Conservation (phyloP, 2,797 vertebrate species). For the Gobionotothen gibberifrons region DNA sequence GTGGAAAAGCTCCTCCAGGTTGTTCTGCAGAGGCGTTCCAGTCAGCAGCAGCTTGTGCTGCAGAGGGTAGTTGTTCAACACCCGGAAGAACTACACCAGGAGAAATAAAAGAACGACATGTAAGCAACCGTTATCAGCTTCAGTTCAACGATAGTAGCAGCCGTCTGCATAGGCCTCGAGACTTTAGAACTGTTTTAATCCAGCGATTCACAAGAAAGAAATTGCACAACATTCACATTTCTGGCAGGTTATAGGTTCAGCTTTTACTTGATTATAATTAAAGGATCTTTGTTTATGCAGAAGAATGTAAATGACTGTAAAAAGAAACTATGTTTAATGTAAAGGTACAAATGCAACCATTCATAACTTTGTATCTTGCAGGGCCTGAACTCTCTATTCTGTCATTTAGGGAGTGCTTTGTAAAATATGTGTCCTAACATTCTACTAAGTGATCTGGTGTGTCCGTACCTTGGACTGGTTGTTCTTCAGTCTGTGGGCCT, state of each 20-base stretch:
- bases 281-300: too few species aligned
- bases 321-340: too few species aligned
- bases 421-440: not conserved
- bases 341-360: too few species aligned
- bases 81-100: constrained; percentile 91
- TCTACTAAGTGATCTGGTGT: not conserved
- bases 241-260: not conserved
- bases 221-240: too few species aligned
- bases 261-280: too few species aligned
- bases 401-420: not conserved
- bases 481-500: constrained; percentile 97
- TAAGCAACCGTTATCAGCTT: not conserved
- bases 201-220: not conserved
- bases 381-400: not conserved
- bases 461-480: constrained; percentile 94
- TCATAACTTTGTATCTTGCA: too few species aligned
- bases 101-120: constrained; percentile 6
- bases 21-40: constrained; percentile 97
- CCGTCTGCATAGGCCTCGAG: too few species aligned
- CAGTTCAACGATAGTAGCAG: not conserved
- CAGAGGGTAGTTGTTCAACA: constrained; percentile 95
- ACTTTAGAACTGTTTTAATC: not conserved
- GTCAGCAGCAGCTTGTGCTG: constrained; percentile 97
- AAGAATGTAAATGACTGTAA: too few species aligned
- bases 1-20: constrained; percentile 97